A percentile compares a stretch with the other conserved stretches of the same genome.
Conservation (phyloP, 2,888 invertebrate genomes). For the Bombylius major region DNA sequence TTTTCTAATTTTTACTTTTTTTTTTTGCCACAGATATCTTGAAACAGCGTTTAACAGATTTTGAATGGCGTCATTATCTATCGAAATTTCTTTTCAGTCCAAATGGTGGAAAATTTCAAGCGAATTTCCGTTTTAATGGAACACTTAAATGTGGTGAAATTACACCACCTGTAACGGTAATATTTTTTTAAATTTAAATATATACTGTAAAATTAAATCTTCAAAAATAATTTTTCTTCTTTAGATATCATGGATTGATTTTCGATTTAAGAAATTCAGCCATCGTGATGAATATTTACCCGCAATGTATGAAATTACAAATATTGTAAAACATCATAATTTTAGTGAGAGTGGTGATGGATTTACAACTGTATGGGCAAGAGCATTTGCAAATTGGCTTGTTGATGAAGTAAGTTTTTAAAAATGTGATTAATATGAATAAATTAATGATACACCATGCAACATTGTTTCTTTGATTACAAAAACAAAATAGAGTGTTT, state of each 20-base stretch:
- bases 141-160: constrained; percentile 49
- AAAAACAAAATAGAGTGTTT: too few species aligned
- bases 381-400: constrained; percentile 60
- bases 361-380: constrained; percentile 57
- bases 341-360: constrained; percentile 46
- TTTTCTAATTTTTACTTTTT: not conserved
- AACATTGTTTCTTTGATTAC: too few species aligned
- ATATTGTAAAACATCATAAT: constrained; percentile 42
- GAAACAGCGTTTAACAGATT: constrained; percentile 36
- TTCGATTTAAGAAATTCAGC: constrained; percentile 46
- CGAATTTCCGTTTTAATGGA: constrained; percentile 50
- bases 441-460: too few species aligned
- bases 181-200: not conserved
- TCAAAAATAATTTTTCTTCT: not conserved
- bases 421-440: not conserved
- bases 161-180: constrained; percentile 43
- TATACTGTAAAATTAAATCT: not conserved
- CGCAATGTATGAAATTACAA: constrained; percentile 54
- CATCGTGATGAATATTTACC: constrained; percentile 57
- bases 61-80: constrained; percentile 47
- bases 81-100: constrained; percentile 59
- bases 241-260: constrained; percentile 28
- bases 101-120: constrained; percentile 52
- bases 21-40: constrained; percentile 36
- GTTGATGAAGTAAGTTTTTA: constrained; percentile 51